Evolutionary conservation across 2,888 invertebrate species (phyloP).

Genomic region (Xylota sylvarum): DNA sequence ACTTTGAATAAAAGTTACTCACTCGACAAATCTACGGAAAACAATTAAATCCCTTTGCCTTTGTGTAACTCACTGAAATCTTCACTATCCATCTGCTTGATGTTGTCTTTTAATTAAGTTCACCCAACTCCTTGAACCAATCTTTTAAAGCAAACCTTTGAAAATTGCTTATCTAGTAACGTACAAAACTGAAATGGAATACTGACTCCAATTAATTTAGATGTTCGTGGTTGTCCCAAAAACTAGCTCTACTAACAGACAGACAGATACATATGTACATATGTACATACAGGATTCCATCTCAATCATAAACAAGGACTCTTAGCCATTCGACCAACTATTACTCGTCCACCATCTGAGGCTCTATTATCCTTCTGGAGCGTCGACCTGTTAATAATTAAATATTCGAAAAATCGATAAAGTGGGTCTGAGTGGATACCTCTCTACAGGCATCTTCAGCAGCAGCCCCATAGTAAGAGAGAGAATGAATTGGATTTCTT

Average conservation of each 20-base stretch:
- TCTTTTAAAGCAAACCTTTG: background rate
- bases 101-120: conserved; percentile 28
- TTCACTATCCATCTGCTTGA: background rate
- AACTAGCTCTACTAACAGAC: conserved; percentile 10
- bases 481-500: conserved; percentile 66
- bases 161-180: background rate
- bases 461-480: conserved; percentile 36
- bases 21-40: conserved; percentile 7
- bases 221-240: conserved; percentile 25
- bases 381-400: conserved; percentile 77
- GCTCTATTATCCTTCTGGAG: conserved; percentile 68
- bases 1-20: background rate
- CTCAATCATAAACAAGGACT: conserved; percentile 43
- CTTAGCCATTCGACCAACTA: conserved; percentile 44
- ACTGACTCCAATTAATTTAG: conserved; percentile 35
- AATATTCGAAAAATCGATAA: conserved; percentile 73
- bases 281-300: conserved; percentile 1
- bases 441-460: conserved; percentile 64
- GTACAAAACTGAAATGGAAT: background rate
- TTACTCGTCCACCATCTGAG: conserved; percentile 26
- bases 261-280: background rate
- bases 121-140: background rate
- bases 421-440: conserved; percentile 76
- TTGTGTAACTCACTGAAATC: background rate
- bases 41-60: conserved; percentile 7